Evolutionary conservation across 2,888 invertebrate species (phyloP), one percentile per base, ranked within the genome.

Genomic region (Blera fallax): DNA sequence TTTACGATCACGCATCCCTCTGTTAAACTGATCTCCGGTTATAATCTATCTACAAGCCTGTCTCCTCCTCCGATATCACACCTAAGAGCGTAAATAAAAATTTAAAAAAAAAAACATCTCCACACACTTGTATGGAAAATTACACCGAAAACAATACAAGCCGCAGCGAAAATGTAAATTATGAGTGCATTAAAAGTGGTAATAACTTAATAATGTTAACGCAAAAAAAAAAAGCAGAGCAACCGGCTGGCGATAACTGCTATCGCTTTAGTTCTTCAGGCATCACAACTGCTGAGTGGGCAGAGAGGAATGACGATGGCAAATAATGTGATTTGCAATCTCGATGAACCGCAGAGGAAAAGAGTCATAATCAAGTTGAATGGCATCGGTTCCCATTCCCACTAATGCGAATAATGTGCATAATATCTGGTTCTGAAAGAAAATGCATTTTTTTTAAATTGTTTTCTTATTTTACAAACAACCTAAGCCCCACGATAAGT

Each of bases 361-460:
- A 60, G 50, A 69, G 52, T 60, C 69, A 78, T 32, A 52, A 62
- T 60, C 40, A 80, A 73, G 80, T 80, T 80, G 80, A 80, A 80
- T 80, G 80, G 73, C 80, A 73, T 67, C 4, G 32, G 70, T 1
- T 3, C 8, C 70, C 29, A 14, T 1, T 3, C 8, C 70, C 29
- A 14, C 21, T 40, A 27, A 27, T 40, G 64, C 21, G 8, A 60
- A 34, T 37, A 76, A 34, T 74, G 45, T 50, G 40, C 40, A 40
- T 32, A 7, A 16, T 56, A 40, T 54, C 48, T 43, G 45, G 78
- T 89, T 89, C 73, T 87, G 76, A 54, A 88, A 88, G 84, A 87
- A 80, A 84, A 24, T 52, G 27, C 45, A 56, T 18, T n/a, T n/a
- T n/a, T n/a, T n/a, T n/a, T n/a, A n/a, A n/a, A n/a, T n/a, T n/a